Percentiles rank a stretch among this genome's conserved stretches.
These are phyloP conservation scores for Cheilosia soror DNA, from an alignment of 2,888 invertebrate genomes.

Conservation along the genomic window DNA sequence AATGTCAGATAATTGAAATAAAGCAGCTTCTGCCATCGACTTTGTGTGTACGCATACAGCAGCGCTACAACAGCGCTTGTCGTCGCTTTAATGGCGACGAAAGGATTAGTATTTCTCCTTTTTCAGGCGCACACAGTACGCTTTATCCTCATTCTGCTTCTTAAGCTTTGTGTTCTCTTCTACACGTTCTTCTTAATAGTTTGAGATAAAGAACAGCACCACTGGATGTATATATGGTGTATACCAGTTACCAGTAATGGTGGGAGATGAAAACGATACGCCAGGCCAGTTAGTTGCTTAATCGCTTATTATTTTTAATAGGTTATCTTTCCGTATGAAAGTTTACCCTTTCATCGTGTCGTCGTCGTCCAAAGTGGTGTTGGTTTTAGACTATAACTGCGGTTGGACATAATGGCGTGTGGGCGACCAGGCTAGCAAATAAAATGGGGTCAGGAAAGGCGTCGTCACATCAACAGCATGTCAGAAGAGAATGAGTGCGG, in stretches of 20 bases:
- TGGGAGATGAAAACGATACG: conserved; percentile 67
- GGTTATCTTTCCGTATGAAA: conserved; percentile 72
- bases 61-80: neutral
- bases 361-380: conserved; percentile 10
- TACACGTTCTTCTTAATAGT: conserved; percentile 53
- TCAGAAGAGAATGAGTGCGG: neutral
- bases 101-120: conserved; percentile 51
- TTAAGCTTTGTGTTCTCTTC: conserved; percentile 20
- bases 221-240: conserved; percentile 34
- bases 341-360: conserved; percentile 65
- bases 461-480: conserved; percentile 53
- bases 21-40: conserved; percentile 35
- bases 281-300: conserved; percentile 72
- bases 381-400: conserved; percentile 37
- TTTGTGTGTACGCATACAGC: conserved; percentile 9
- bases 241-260: conserved; percentile 30
- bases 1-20: conserved; percentile 71
- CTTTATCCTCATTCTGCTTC: conserved; percentile 14
- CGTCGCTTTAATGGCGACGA: conserved; percentile 57
- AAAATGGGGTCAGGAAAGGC: conserved; percentile 57
- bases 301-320: conserved; percentile 76
- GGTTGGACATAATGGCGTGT: conserved; percentile 37
- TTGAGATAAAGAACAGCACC: conserved; percentile 73
- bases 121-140: conserved; percentile 26
- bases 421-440: conserved; percentile 24